Percentiles rank a stretch among this genome's conserved stretches.
phyloP scores from a whole-genome alignment of 2,888 invertebrate genomes.

The Athetis lepigone region DNA sequence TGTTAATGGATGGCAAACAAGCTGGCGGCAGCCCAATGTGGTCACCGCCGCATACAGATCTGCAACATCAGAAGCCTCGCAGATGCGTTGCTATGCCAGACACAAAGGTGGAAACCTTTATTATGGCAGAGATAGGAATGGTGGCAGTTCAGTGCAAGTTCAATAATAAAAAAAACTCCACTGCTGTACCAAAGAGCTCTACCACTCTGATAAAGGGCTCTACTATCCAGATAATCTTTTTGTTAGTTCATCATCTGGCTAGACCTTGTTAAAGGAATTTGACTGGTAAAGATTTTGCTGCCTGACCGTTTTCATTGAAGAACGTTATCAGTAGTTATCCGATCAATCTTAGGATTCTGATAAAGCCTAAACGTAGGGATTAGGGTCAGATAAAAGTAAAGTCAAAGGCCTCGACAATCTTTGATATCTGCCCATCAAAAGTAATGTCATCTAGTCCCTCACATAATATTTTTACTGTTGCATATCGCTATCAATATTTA shows the following conservation, averaged over 20 bases:
- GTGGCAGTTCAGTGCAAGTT: too few relatives aligned
- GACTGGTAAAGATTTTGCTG: neutral
- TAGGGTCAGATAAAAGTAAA: conserved; percentile 39
- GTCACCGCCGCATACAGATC: too few relatives aligned
- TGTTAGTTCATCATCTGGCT: neutral
- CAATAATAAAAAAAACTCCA: too few relatives aligned
- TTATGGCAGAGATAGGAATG: too few relatives aligned
- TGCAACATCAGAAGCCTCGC: too few relatives aligned
- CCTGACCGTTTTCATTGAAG: neutral
- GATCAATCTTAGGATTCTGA: conserved; percentile 1
- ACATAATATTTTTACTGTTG: conserved; percentile 51
- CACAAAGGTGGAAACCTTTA: too few relatives aligned
- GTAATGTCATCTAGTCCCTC: conserved; percentile 33
- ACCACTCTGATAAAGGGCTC: too few relatives aligned
- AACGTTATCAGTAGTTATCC: neutral
- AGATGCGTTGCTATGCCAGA: too few relatives aligned
- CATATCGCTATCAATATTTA: conserved; percentile 53
- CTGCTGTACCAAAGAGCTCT: too few relatives aligned
- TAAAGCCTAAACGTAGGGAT: conserved; percentile 14
- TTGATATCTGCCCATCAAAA: conserved; percentile 33
- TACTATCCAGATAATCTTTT: too few relatives aligned
- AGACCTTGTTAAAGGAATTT: neutral
- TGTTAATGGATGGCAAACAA: too few relatives aligned
- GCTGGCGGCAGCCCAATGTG: too few relatives aligned
- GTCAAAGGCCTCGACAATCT: conserved; percentile 38